Percentiles rank a stretch among this genome's conserved stretches.
Conservation (phyloP, 2,113 vertebrate species). For the Ptyas mucosa region DNA sequence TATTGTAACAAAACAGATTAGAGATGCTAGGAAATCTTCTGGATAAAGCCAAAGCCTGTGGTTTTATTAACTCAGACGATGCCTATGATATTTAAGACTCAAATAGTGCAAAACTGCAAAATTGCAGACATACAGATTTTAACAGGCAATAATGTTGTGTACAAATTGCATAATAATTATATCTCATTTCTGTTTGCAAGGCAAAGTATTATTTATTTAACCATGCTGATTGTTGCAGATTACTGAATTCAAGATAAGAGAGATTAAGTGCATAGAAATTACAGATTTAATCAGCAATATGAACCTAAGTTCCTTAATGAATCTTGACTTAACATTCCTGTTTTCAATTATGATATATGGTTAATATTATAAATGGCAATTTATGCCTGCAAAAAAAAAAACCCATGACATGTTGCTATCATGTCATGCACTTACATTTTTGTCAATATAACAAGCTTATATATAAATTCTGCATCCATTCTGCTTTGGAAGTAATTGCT, state of each 20-base stretch:
- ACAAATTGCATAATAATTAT: neutral
- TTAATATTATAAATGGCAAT: neutral
- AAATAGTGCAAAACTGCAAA: neutral
- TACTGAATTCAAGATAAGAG: neutral
- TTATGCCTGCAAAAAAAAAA: neutral
- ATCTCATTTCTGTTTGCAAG: neutral
- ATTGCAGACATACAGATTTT: neutral
- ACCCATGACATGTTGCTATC: neutral
- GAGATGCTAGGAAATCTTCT: neutral
- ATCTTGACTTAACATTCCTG: neutral
- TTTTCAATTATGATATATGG: neutral
- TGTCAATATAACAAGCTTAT: neutral
- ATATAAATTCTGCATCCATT: neutral
- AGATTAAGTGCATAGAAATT: neutral
- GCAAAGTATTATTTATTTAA: neutral
- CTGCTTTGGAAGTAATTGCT: neutral
- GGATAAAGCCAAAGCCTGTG: neutral
- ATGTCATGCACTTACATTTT: neutral
- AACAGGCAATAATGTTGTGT: neutral
- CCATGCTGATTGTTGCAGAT: neutral
- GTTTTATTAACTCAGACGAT: neutral
- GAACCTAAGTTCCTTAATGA: neutral
- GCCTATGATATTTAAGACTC: neutral
- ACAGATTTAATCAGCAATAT: neutral
- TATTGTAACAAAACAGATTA: slow-evolving; percentile 24